Evolutionary conservation across 2,113 vertebrate species (phyloP), one percentile per base, ranked within the genome.

Genomic region (Maccullochella peelii): DNA sequence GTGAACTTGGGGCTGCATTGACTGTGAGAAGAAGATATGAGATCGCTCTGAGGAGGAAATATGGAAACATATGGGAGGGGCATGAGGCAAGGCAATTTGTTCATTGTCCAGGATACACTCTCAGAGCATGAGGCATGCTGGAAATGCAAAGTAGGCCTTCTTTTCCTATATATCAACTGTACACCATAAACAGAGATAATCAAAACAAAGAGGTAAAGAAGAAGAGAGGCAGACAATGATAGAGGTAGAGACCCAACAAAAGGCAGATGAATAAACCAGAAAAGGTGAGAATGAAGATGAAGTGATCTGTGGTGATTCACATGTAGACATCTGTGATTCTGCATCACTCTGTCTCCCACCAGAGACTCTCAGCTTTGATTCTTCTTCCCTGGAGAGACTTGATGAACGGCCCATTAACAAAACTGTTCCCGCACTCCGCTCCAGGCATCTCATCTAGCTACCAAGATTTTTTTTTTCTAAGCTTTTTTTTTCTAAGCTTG

Each of bases 361-460:
- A 42, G 21, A 69, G 33, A 54, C 15, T 42, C 61, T 40, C 52
- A 58, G 76, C 52, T 70, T 47, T 79, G 66, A 47, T 62, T 72
- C 21, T 15, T 44, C 42, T 63, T 72, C 18, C 67, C 44, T 40
- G 10, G 20, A 36, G 8, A 18, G 77, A 52, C 57, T 61, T 40
- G 40, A 68, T 69, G 67, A 30, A 62, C n/a, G 5, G 23, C 2
- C 11, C 42, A 44, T 44, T 10, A 44, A 44, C 42, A 44, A 3
- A 44, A 44, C 42, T 44, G 42, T 44, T 44, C 42, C 42, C 8
- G 10, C 42, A 44, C 42, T 44, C 42, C 12, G 42, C 40, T 40
- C 8, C 8, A 40, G 40, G 40, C 8, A 44, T 12, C 42, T 44
- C 10, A 38, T 38, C 38, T 38, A 38, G 7, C 38, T 38, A 38